Percentiles rank a stretch among this genome's conserved stretches.
Evolutionary conservation across 1,140 invertebrate genomes (phyloP).

Genomic region (Zaprionus capensis): DNA sequence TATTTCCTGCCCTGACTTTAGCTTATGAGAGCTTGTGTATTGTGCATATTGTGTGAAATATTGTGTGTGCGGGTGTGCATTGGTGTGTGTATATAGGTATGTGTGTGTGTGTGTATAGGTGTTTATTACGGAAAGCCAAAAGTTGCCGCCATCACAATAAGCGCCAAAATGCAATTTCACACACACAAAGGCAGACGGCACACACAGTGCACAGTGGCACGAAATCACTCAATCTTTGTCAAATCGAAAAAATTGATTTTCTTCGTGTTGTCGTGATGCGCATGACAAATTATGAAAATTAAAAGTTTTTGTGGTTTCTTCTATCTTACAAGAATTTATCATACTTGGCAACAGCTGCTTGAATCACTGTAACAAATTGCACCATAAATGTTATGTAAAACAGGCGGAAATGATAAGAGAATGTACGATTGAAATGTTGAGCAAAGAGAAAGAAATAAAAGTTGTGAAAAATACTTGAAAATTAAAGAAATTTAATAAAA

Average conservation of each 20-base stretch:
- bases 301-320: background rate
- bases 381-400: constrained; percentile 10
- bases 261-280: background rate
- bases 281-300: constrained; percentile 29
- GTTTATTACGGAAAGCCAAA: constrained; percentile 59
- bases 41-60: constrained; percentile 65
- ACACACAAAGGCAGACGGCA: constrained; percentile 30
- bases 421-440: background rate
- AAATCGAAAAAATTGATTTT: background rate
- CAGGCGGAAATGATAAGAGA: background rate
- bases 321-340: constrained; percentile 17
- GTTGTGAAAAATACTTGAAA: too few species aligned
- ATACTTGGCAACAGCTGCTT: constrained; percentile 16
- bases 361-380: constrained; percentile 20
- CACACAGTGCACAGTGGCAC: constrained; percentile 21
- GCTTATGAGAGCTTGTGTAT: constrained; percentile 33
- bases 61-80: constrained; percentile 31
- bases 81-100: background rate
- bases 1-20: background rate
- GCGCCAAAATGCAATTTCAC: constrained; percentile 62
- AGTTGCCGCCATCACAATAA: constrained; percentile 57
- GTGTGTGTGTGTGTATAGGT: background rate
- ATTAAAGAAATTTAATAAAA: too few species aligned
- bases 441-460: background rate
- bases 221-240: background rate